Evolutionary conservation across 2,113 vertebrate genomes (phyloP).

Genomic region (Pandion haliaetus): DNA sequence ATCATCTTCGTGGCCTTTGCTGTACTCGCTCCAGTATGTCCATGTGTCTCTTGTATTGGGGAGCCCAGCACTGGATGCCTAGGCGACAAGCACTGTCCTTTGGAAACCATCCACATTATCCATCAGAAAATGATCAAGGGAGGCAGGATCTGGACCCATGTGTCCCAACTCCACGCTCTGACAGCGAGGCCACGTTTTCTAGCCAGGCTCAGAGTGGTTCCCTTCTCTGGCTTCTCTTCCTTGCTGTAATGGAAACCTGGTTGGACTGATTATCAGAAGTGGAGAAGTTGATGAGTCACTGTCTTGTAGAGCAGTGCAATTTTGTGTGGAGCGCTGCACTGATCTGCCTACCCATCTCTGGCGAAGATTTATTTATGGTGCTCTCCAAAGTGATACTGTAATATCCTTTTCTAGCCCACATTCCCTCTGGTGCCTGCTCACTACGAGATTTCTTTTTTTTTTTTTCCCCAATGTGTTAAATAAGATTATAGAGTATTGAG

Average conservation of each 20-base stretch:
- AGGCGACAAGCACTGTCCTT: not conserved
- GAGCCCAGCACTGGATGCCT: not conserved
- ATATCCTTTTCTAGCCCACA: conserved; percentile 47
- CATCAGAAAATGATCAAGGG: not conserved
- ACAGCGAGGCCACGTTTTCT: not conserved
- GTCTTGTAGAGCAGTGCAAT: not conserved
- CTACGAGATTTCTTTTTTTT: not conserved
- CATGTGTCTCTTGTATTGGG: not conserved
- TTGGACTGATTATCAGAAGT: conserved; percentile 9
- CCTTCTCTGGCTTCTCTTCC: not conserved
- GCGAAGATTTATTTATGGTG: conserved; percentile 43
- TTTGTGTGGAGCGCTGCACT: not conserved
- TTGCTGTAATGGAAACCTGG: not conserved
- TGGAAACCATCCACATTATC: not conserved
- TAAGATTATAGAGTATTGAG: conserved; percentile 26
- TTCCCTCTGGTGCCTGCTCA: conserved; percentile 34
- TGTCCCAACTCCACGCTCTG: not conserved
- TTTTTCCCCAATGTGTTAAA: not conserved
- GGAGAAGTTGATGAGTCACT: conserved; percentile 50
- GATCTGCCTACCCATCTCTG: conserved; percentile 48
- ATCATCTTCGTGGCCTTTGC: not conserved
- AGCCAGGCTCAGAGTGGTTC: not conserved
- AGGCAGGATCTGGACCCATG: not conserved
- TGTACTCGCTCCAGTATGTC: not conserved
- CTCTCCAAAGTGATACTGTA: conserved; percentile 18